Evolutionary conservation across 2,113 vertebrate species (phyloP).

Genomic region (Misgurnus mizolepis): DNA sequence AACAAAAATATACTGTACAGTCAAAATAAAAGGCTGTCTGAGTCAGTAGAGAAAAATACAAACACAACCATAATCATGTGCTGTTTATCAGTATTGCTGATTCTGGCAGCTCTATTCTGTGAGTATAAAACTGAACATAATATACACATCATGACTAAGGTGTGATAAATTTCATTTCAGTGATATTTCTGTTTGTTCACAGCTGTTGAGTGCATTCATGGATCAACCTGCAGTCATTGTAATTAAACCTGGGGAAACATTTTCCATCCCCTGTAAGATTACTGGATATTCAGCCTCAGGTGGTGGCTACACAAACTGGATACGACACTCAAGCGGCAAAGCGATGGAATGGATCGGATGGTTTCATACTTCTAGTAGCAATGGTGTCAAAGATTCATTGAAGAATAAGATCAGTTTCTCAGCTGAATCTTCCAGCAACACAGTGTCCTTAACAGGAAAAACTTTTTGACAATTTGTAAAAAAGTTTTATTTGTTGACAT

Average conservation of each 20-base stretch:
- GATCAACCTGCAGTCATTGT: conserved; percentile 25
- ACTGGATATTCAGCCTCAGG: conserved; percentile 17
- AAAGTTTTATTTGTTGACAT: too few relatives aligned
- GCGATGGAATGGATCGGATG: conserved; percentile 19
- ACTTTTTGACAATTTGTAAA: too few relatives aligned
- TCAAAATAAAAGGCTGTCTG: too few relatives aligned
- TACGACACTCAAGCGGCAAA: conserved; percentile 8
- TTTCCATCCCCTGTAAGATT: conserved; percentile 35
- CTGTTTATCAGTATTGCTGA: too few relatives aligned
- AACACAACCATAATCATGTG: too few relatives aligned
- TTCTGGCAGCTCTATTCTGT: too few relatives aligned
- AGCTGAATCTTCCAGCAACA: neutral
- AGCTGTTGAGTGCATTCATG: conserved; percentile 38
- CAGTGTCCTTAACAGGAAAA: neutral
- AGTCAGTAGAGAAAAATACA: too few relatives aligned
- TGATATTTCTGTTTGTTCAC: neutral
- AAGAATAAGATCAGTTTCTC: conserved; percentile 3
- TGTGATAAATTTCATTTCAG: too few relatives aligned
- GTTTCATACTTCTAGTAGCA: neutral
- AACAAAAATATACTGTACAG: too few relatives aligned
- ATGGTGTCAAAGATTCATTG: neutral
- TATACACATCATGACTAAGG: too few relatives aligned
- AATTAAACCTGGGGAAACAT: conserved; percentile 29
- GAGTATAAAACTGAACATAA: too few relatives aligned
- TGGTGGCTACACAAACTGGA: conserved; percentile 24